Conservation (phyloP, 2,797 vertebrate species). For the Lepilemur ruficaudatus region DNA sequence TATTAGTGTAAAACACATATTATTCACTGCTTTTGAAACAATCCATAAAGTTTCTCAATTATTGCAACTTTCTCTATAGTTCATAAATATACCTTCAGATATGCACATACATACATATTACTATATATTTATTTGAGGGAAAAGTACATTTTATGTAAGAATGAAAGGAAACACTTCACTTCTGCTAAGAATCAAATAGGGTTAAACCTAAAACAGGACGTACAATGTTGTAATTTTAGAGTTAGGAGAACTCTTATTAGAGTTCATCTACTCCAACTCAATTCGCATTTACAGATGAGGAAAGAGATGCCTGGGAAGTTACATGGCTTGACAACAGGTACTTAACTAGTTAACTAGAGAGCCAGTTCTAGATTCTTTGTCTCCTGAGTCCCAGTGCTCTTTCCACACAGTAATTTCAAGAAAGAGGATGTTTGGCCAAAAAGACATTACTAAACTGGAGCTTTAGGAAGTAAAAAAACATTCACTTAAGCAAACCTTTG, state of each 20-base stretch:
- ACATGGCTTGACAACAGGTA: conserved; percentile 1
- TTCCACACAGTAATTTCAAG: conserved; percentile 47
- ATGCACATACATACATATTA: neutral
- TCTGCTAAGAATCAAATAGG: neutral
- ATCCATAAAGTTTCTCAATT: neutral
- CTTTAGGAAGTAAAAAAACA: conserved; percentile 6
- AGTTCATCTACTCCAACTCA: neutral
- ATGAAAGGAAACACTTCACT: conserved; percentile 4
- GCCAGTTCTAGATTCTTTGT: neutral
- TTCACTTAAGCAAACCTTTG: neutral
- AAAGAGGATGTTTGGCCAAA: neutral
- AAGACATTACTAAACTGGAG: conserved; percentile 24
- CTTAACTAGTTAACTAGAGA: neutral
- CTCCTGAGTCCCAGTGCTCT: neutral
- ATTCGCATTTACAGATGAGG: neutral
- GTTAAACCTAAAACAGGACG: conserved; percentile 14
- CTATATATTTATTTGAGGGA: neutral
- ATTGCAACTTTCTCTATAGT: conserved; percentile 1
- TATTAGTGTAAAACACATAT: neutral
- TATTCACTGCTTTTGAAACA: conserved; percentile 36
- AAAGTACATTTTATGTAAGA: conserved; percentile 37
- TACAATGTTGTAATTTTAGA: neutral
- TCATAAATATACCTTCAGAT: conserved; percentile 35
- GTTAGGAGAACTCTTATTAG: neutral
- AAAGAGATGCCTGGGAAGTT: conserved; percentile 2